Evolutionary conservation across 2,888 invertebrate genomes (phyloP).

Genomic region (Steinernema hermaphroditum): DNA sequence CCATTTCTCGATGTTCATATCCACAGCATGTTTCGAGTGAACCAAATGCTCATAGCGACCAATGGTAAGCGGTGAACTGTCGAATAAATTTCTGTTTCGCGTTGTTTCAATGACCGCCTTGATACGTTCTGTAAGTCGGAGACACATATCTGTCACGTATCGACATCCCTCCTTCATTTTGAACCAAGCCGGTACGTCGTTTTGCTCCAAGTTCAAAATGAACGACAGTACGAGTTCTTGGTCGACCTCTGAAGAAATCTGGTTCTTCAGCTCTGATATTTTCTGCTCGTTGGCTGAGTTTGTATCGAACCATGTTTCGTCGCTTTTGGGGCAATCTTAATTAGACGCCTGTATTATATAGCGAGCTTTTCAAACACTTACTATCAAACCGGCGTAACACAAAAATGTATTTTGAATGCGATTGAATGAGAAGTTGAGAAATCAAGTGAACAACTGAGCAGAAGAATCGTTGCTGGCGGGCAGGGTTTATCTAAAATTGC

Average conservation of each 20-base stretch:
- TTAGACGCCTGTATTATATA: background rate
- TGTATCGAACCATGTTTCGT: constrained; percentile 15
- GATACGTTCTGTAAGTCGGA: background rate
- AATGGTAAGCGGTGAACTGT: constrained; percentile 16
- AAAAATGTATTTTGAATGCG: constrained; percentile 13
- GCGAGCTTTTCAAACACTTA: background rate
- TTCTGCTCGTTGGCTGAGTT: constrained; percentile 13
- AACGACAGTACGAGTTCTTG: constrained; percentile 34
- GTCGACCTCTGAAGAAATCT: constrained; percentile 34
- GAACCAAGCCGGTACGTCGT: constrained; percentile 39
- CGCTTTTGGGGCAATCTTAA: constrained; percentile 4
- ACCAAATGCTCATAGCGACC: constrained; percentile 20
- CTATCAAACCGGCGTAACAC: constrained; percentile 6
- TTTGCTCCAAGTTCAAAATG: constrained; percentile 35
- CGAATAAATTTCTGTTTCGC: background rate
- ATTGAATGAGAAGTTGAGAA: constrained; percentile 3
- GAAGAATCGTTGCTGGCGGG: constrained; percentile 53
- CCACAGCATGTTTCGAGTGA: constrained; percentile 19
- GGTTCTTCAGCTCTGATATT: constrained; percentile 33
- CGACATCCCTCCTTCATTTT: constrained; percentile 38
- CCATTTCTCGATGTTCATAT: constrained; percentile 19
- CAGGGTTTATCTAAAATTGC: constrained; percentile 41
- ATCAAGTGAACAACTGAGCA: constrained; percentile 46
- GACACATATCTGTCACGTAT: background rate
- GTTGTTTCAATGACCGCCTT: constrained; percentile 1